A percentile compares a stretch with the other conserved stretches of the same genome.
phyloP scores from a whole-genome alignment of 2,113 vertebrate genomes.

The Pelmatolapia mariae region DNA sequence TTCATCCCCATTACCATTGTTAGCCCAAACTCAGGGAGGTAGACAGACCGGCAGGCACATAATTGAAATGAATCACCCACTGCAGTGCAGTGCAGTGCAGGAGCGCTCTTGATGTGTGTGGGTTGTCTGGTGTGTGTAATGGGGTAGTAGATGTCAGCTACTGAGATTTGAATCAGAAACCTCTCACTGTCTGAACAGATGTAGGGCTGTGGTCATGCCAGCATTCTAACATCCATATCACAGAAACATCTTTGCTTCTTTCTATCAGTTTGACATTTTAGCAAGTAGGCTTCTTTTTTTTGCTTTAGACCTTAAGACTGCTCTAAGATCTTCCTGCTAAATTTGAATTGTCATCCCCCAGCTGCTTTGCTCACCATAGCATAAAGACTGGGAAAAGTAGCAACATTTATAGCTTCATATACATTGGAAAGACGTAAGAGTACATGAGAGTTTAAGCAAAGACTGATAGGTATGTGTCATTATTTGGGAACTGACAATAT shows the following conservation, averaged over 20 bases:
- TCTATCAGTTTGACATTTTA: not conserved
- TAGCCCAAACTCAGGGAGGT: slow-evolving; percentile 8
- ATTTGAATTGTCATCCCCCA: not conserved
- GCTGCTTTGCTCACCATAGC: not conserved
- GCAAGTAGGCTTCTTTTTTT: not conserved
- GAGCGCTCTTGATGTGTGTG: not conserved
- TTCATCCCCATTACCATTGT: slow-evolving; percentile 55
- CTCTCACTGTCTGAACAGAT: not conserved
- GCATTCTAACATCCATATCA: not conserved
- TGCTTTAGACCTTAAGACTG: not conserved
- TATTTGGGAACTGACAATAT: not conserved
- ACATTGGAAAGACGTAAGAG: not conserved
- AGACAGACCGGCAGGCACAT: slow-evolving; percentile 8
- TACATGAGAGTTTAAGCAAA: accelerated
- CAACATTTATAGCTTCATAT: not conserved
- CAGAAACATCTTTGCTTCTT: not conserved
- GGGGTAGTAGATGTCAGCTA: not conserved
- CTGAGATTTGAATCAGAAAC: not conserved
- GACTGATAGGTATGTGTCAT: accelerated
- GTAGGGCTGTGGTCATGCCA: not conserved
- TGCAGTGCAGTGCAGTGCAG: not conserved
- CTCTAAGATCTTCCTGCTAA: not conserved
- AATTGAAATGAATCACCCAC: slow-evolving; percentile 51
- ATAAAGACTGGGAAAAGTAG: not conserved
- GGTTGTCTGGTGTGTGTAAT: not conserved